Evolutionary conservation across 2,113 vertebrate species (phyloP), one percentile per base, ranked within the genome.

Genomic region (Taxidea taxus): DNA sequence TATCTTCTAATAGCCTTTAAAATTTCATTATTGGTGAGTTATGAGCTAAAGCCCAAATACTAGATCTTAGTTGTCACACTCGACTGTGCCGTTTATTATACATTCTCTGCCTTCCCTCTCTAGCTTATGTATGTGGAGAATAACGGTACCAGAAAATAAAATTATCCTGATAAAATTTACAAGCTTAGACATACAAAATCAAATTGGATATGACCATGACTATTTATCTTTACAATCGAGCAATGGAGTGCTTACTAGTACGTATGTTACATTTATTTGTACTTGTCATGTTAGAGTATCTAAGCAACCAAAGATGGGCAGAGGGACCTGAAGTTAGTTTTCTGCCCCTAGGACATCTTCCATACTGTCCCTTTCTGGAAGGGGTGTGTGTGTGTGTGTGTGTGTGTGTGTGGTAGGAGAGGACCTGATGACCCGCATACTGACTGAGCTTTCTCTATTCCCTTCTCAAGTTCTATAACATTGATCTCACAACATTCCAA

Each of bases 111-210:
- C 47, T 29, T 81, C 3, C 44, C 47, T 85, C 12, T 9, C 39
- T 27, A 90, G 81, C 20, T 70, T 82, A 34, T 72, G 31, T 42
- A 70, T 77, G 37, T 82, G 47, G 23, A 90, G 96, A 92, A 39
- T 82, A 82, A 77, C 82, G 7, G 27, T 82, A 34, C 39, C 62
- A 60, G 85, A 39, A 87, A 49, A 90, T 81, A 89, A 94, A 86
- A 81, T 84, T 66, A 60, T 92, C 39, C 29, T 94, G n/a, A 64
- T 90, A 74, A 85, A 85, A 75, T 81, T 58, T 81, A 75, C 10
- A 94, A 74, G 29, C 60, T 74, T 94, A 81, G 39, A 60, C 54
- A 37, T 66, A 44, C 62, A 92, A 96, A 89, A 92, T 94, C 21
- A 34, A 92, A 47, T 74, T 85, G 47, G 34, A 58, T 74, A 68